Percentiles rank a stretch among this genome's conserved stretches.
These are phyloP conservation scores for Drosophila leontia DNA, from an alignment of 1,140 invertebrate genomes.

Conservation along the genomic window DNA sequence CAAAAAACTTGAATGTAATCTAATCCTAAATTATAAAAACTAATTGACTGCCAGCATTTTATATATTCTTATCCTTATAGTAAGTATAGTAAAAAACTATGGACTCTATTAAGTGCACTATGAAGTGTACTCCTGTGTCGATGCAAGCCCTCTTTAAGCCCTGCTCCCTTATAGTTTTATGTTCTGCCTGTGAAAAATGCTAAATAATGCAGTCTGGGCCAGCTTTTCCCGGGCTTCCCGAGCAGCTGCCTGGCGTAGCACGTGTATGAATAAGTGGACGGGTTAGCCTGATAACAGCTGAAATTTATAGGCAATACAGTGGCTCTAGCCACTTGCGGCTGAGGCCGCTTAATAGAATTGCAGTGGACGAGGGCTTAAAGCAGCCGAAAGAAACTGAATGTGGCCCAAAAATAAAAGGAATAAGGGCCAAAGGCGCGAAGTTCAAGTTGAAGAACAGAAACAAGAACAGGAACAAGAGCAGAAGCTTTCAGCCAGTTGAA, in stretches of 20 bases:
- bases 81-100: no score
- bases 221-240: constrained; percentile 17
- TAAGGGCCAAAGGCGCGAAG: constrained; percentile 46
- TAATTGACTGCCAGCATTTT: no score
- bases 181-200: constrained; percentile 43
- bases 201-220: constrained; percentile 58
- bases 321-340: constrained; percentile 35
- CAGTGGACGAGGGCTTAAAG: constrained; percentile 55
- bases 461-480: constrained; percentile 14
- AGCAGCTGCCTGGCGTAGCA: constrained; percentile 52
- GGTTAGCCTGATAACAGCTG: constrained; percentile 67
- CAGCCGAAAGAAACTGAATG: constrained; percentile 29
- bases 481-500: constrained; percentile 67
- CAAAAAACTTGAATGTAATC: no score
- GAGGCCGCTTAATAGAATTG: constrained; percentile 71
- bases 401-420: not conserved
- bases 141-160: not conserved
- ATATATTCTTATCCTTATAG: not conserved
- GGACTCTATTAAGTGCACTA: not conserved
- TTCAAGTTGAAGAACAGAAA: constrained; percentile 60
- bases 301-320: constrained; percentile 74
- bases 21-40: no score
- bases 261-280: constrained; percentile 73
- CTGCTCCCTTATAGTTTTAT: constrained; percentile 50
- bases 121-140: constrained; percentile 5